phyloP scores from a whole-genome alignment of 1,140 invertebrate species.

The Drosophila biarmipes region DNA sequence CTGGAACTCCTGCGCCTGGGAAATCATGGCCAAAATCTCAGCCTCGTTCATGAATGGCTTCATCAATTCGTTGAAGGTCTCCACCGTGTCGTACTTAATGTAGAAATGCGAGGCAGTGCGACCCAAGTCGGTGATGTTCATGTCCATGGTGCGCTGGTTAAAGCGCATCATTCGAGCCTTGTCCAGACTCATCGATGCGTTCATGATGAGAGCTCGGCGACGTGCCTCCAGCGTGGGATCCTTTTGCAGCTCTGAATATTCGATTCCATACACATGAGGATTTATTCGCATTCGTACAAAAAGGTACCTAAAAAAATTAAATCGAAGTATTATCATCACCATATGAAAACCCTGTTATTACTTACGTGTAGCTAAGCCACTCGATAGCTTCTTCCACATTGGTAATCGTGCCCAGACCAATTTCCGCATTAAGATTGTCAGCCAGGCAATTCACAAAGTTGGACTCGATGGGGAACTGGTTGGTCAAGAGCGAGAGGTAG shows the following conservation, averaged over 20 bases:
- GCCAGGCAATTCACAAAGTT: constrained; percentile 96
- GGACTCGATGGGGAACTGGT: constrained; percentile 99
- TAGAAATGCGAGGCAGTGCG: constrained; percentile 99
- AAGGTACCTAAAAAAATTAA: constrained; percentile 87
- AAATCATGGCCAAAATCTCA: constrained; percentile 95
- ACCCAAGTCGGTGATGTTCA: constrained; percentile 95
- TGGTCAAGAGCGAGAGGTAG: constrained; percentile 97
- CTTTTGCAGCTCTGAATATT: constrained; percentile 89
- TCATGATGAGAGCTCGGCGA: constrained; percentile 90
- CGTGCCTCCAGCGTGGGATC: constrained; percentile 91
- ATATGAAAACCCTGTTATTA: background rate
- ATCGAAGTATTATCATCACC: background rate
- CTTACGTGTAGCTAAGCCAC: constrained; percentile 97
- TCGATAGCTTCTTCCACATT: constrained; percentile 98
- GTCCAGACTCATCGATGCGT: constrained; percentile 93
- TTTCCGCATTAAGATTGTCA: constrained; percentile 99
- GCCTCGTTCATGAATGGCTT: constrained; percentile 93
- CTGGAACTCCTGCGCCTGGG: constrained; percentile 96
- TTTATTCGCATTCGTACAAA: constrained; percentile 97
- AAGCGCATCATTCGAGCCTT: constrained; percentile 97
- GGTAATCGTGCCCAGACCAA: constrained; percentile 96
- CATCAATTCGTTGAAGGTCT: constrained; percentile 93
- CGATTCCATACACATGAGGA: constrained; percentile 95
- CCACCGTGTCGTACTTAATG: constrained; percentile 98
- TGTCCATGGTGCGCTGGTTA: constrained; percentile 92